Conservation (phyloP, 1,140 invertebrate genomes). For the Lasioglossum baleicum region DNA sequence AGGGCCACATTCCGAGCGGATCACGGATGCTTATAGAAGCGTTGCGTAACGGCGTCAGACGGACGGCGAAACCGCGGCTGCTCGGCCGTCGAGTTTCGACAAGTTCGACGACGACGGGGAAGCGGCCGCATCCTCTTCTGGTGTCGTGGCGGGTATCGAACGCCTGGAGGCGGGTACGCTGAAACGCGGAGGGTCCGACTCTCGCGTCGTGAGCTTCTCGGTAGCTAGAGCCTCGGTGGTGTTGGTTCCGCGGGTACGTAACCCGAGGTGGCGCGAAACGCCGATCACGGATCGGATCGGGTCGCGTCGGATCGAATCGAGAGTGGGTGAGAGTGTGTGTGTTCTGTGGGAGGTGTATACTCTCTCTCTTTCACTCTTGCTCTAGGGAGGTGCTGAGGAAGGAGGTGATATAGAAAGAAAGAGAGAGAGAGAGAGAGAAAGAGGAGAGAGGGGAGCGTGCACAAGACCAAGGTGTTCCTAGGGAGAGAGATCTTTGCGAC, state of each 20-base stretch:
- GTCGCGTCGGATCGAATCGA: too few relatives aligned
- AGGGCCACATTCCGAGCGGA: slow-evolving; percentile 77
- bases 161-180: neutral
- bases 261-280: too few relatives aligned
- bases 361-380: too few relatives aligned
- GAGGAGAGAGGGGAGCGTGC: neutral
- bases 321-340: too few relatives aligned
- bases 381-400: too few relatives aligned
- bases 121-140: slow-evolving; percentile 10
- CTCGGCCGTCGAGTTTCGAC: slow-evolving; percentile 54
- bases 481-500: neutral
- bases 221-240: neutral
- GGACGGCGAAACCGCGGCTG: slow-evolving; percentile 61
- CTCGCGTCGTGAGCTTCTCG: neutral
- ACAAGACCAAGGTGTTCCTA: neutral
- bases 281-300: neutral
- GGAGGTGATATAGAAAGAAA: too few relatives aligned
- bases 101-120: slow-evolving; percentile 48
- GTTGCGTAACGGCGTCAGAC: slow-evolving; percentile 77
- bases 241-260: too few relatives aligned
- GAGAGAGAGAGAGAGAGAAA: neutral
- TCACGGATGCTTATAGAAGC: slow-evolving; percentile 80
- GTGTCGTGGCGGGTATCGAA: neutral
- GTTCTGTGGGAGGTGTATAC: too few relatives aligned
- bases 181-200: neutral